Conservation (phyloP, 2,888 invertebrate species). For the Pandemis corylana region DNA sequence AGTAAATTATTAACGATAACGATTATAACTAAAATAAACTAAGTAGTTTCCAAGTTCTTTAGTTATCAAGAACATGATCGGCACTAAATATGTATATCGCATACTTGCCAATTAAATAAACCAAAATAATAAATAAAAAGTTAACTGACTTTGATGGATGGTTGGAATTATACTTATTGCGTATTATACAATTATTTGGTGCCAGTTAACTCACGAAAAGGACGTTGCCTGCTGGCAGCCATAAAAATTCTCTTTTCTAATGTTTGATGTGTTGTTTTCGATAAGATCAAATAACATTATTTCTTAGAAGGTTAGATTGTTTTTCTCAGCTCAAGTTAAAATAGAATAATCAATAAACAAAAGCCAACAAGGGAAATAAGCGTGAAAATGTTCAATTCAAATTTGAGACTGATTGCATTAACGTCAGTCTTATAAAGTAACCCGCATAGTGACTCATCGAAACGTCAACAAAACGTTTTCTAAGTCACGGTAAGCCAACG, state of each 20-base stretch:
- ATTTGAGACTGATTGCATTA: slow-evolving; percentile 28
- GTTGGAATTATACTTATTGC: not conserved
- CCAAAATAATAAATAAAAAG: not conserved
- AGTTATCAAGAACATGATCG: slow-evolving; percentile 17
- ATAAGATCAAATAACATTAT: slow-evolving; percentile 36
- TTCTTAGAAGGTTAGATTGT: slow-evolving; percentile 21
- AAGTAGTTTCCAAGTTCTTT: not conserved
- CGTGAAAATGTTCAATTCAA: not conserved
- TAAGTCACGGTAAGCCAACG: slow-evolving; percentile 53
- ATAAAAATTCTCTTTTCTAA: slow-evolving; percentile 3
- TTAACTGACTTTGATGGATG: slow-evolving; percentile 33
- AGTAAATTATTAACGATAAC: too few species aligned
- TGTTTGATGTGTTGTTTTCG: slow-evolving; percentile 15
- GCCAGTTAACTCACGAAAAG: not conserved
- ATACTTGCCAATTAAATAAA: not conserved
- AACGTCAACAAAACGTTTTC: slow-evolving; percentile 61
- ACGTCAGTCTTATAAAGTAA: slow-evolving; percentile 50
- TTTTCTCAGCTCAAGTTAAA: not conserved
- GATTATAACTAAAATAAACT: not conserved
- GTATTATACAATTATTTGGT: not conserved
- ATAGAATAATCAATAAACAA: not conserved
- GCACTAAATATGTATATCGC: not conserved
- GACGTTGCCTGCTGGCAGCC: slow-evolving; percentile 7
- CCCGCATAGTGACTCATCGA: slow-evolving; percentile 63
- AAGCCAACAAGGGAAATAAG: not conserved